Evolutionary conservation across 2,888 invertebrate genomes (phyloP).

Genomic region (Nudaria mundana): DNA sequence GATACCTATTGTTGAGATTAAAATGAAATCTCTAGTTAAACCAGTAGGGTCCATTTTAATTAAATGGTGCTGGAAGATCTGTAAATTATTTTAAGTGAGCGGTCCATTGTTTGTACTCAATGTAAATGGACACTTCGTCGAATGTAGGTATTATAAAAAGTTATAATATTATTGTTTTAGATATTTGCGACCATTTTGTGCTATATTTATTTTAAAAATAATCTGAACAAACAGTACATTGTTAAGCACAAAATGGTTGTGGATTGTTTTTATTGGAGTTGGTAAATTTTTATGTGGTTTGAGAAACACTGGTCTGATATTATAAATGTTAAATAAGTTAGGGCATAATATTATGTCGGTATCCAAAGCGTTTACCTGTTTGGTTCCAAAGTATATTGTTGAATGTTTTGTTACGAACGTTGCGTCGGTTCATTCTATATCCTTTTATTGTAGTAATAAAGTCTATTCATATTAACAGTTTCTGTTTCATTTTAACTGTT

Average conservation of each 20-base stretch:
- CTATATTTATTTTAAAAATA: conserved; percentile 25
- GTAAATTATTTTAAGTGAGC: conserved; percentile 54
- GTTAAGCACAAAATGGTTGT: conserved; percentile 40
- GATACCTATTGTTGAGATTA: conserved; percentile 31
- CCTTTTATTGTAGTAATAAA: conserved; percentile 79
- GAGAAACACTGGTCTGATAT: conserved; percentile 78
- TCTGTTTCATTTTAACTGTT: conserved; percentile 33
- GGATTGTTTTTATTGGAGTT: conserved; percentile 28
- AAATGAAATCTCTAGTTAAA: conserved; percentile 36
- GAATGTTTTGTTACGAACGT: conserved; percentile 74
- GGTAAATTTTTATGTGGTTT: conserved; percentile 42
- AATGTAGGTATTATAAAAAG: conserved; percentile 44
- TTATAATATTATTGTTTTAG: conserved; percentile 48
- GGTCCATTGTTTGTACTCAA: conserved; percentile 37
- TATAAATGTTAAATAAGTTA: conserved; percentile 50
- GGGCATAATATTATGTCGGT: conserved; percentile 71
- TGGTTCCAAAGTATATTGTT: conserved; percentile 79
- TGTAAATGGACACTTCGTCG: conserved; percentile 47
- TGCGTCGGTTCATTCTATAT: conserved; percentile 68
- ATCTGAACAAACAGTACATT: conserved; percentile 33
- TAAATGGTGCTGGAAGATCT: conserved; percentile 77
- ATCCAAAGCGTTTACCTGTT: conserved; percentile 74
- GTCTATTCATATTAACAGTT: conserved; percentile 72
- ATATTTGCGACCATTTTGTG: conserved; percentile 46
- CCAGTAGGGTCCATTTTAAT: conserved; percentile 43